A percentile compares a stretch with the other conserved stretches of the same genome.
Conservation (phyloP, 2,113 vertebrate species). For the Xenopus tropicalis region DNA sequence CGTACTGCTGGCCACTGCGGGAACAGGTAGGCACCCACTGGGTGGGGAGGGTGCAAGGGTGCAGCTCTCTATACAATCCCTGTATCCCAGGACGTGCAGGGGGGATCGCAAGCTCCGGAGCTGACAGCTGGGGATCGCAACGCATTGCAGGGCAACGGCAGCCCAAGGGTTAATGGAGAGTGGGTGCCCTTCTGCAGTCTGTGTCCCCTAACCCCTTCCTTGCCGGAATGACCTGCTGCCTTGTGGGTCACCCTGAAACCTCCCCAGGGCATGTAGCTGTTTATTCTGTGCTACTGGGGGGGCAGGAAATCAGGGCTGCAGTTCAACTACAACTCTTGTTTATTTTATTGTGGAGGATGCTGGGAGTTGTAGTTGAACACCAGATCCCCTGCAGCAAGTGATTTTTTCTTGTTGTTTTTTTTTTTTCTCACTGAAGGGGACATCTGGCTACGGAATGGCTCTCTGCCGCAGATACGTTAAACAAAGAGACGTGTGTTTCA, state of each 20-base stretch:
- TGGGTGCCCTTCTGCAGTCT: neutral
- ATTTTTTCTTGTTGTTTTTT: no score
- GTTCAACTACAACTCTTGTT: no score
- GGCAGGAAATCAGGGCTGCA: no score
- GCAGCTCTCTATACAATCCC: neutral
- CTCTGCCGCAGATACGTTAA: conserved; percentile 11
- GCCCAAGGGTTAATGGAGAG: neutral
- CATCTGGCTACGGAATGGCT: neutral
- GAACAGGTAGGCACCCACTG: conserved; percentile 14
- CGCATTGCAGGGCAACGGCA: neutral
- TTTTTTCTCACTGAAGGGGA: neutral
- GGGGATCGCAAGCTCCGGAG: neutral
- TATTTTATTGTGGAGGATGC: neutral
- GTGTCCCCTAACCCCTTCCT: neutral
- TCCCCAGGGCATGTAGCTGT: neutral
- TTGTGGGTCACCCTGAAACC: neutral
- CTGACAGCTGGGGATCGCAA: neutral
- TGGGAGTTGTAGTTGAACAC: neutral
- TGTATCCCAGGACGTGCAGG: neutral
- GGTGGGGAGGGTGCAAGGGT: neutral
- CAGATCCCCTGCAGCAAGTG: neutral
- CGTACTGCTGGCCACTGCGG: conserved; percentile 25
- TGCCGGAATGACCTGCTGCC: neutral
- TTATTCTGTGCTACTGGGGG: no score
- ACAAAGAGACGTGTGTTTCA: conserved; percentile 42